A percentile compares a stretch with the other conserved stretches of the same genome.
These are phyloP conservation scores for Lissocephala sabroskyi DNA, from an alignment of 2,888 invertebrate species.

Conservation along the genomic window DNA sequence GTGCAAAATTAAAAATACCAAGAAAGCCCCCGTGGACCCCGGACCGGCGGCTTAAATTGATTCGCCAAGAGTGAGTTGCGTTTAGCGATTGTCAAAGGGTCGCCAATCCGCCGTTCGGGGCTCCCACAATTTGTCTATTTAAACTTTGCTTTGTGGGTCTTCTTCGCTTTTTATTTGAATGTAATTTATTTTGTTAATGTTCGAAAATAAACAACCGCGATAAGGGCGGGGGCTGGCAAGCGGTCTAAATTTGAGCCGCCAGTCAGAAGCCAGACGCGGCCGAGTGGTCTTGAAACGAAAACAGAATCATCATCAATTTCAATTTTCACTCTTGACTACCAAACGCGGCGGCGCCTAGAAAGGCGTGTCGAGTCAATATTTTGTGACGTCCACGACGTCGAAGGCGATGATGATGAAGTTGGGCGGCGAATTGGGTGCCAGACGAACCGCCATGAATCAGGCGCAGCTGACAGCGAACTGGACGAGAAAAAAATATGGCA, in stretches of 20 bases:
- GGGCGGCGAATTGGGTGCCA: slow-evolving; percentile 13
- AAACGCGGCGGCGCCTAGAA: slow-evolving; percentile 7
- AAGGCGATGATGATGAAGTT: slow-evolving; percentile 15
- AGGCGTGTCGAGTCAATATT: slow-evolving; percentile 6
- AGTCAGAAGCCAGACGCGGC: not conserved
- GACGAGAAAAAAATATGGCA: slow-evolving; percentile 59
- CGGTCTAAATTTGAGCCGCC: not conserved
- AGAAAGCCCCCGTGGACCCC: slow-evolving; percentile 1
- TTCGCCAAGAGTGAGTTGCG: slow-evolving; percentile 49
- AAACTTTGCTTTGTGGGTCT: slow-evolving; percentile 35
- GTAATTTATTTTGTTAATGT: slow-evolving; percentile 64
- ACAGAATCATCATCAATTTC: slow-evolving; percentile 58
- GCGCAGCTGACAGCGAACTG: slow-evolving; percentile 15
- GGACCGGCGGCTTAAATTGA: no score
- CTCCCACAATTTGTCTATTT: slow-evolving; percentile 57
- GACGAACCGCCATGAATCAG: slow-evolving; percentile 14
- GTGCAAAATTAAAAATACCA: slow-evolving; percentile 54
- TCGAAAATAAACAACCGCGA: slow-evolving; percentile 52
- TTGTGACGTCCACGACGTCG: slow-evolving; percentile 14
- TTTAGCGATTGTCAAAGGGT: slow-evolving; percentile 24
- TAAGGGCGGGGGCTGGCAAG: not conserved
- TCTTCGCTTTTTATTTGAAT: slow-evolving; percentile 48
- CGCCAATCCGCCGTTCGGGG: no score
- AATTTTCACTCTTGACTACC: slow-evolving; percentile 44
- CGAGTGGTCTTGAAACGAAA: slow-evolving; percentile 6